Conservation (phyloP, 1,140 invertebrate genomes). For the Helicoverpa armigera region DNA sequence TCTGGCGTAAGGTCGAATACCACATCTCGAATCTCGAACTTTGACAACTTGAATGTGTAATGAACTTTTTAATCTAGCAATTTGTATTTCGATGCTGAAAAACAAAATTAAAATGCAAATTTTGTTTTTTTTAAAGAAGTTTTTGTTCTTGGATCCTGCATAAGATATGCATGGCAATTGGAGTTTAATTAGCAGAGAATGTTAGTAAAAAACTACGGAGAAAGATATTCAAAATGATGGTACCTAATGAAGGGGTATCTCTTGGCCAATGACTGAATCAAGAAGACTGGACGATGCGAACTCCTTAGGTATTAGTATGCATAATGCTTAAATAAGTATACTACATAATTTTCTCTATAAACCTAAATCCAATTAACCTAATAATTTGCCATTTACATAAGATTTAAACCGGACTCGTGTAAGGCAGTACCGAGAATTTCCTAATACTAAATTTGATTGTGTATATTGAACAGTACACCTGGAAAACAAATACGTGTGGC, state of each 20-base stretch:
- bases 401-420: neutral
- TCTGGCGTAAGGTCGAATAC: neutral
- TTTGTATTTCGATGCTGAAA: slow-evolving; percentile 20
- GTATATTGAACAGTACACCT: neutral
- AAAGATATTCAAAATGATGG: no score
- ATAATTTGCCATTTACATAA: neutral
- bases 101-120: neutral
- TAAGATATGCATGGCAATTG: no score
- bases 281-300: no score
- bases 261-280: no score
- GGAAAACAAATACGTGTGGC: neutral
- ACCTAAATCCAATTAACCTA: neutral
- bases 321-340: no score
- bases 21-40: slow-evolving; percentile 4
- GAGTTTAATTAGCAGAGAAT: no score
- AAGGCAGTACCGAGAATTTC: neutral
- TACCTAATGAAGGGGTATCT: no score
- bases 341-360: no score
- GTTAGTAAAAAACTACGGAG: no score
- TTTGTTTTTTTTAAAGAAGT: neutral
- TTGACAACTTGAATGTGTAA: slow-evolving; percentile 17
- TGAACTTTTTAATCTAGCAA: slow-evolving; percentile 29
- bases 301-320: no score
- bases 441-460: neutral
- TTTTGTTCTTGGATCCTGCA: neutral